Evolutionary conservation across 2,113 vertebrate genomes (phyloP), one percentile per base, ranked within the genome.

Genomic region (Chauna torquata): DNA sequence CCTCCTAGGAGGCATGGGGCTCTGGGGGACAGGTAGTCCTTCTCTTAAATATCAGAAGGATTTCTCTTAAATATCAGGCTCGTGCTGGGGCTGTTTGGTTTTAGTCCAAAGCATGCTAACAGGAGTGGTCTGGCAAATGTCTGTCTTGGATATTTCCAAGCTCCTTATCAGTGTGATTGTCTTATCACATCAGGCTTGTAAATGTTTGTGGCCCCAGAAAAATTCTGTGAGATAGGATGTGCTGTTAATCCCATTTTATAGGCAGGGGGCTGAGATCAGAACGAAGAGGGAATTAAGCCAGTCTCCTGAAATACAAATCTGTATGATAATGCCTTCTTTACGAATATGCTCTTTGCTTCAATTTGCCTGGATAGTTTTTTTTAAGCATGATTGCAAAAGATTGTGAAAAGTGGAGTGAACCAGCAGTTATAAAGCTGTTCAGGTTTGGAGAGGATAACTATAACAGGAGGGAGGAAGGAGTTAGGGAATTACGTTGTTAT

Each of bases 1-100:
- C 12, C 32, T 36, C 47, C 19, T 9, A 2, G 1, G 28, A 24
- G 62, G 20, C 11, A 11, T 0, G 0, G 18, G 62, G 28, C 80
- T 72, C 40, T 24, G 47, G 62, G 40, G 14, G 57, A 8, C 32
- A 15, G 22, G 6, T 28, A 14, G 19, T 55, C 28, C 54, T 84
- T 79, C 68, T 86, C 38, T 42, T 84, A 18, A 22, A 0, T 69
- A 23, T 44, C 55, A 20, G 3, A 11, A 12, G 14, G 58, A 61
- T 58, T 82, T 76, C 58, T 89, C 38, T 36, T 83, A 22, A 15
- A 1, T 69, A 17, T 47, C 55, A 22, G 4, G 24, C 50, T 65
- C 30, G 5, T 62, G 45, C 40, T 57, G 49, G 50, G 36, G 44
- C 70, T 86, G 5, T 58, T 81, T 44, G 22, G 15, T 45, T 86